Percentiles rank a stretch among this genome's conserved stretches.
Conservation (phyloP, 2,113 vertebrate genomes). For the Callionymus lyra region DNA sequence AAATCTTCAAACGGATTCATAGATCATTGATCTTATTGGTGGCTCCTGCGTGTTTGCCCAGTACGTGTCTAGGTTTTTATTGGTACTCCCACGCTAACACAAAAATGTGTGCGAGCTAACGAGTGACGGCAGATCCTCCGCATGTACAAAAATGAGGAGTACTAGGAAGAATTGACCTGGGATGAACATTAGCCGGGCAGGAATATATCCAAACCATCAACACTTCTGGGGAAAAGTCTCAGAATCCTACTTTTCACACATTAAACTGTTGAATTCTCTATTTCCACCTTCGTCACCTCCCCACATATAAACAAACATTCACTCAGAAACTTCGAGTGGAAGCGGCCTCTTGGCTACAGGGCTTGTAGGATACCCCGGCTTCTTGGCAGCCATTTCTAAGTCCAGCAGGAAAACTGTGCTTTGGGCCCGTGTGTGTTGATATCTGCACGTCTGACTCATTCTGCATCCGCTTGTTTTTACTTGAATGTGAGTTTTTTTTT, state of each 20-base stretch:
- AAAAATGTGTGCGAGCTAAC: no score
- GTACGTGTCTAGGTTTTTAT: no score
- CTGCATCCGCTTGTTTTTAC: slow-evolving; percentile 22
- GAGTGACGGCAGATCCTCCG: no score
- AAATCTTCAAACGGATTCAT: no score
- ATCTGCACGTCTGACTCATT: slow-evolving; percentile 37
- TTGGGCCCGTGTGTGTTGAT: slow-evolving; percentile 2
- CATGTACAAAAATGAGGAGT: no score
- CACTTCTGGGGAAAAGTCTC: no score
- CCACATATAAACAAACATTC: slow-evolving; percentile 9
- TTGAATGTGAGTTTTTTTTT: slow-evolving; percentile 2
- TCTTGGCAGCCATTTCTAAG: slow-evolving; percentile 63
- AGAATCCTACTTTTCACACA: slow-evolving; percentile 5
- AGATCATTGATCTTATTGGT: no score
- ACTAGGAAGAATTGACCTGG: background rate
- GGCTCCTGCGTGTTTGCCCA: no score
- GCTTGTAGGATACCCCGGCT: slow-evolving; percentile 64
- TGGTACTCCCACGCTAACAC: no score
- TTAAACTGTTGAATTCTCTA: background rate
- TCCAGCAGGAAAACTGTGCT: slow-evolving; percentile 54
- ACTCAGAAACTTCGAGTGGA: slow-evolving; percentile 48
- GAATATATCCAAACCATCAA: no score
- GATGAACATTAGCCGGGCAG: no score
- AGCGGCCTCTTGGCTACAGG: slow-evolving; percentile 59
- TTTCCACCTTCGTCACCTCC: slow-evolving; percentile 6